Percentiles rank a stretch among this genome's conserved stretches.
Evolutionary conservation across 1,140 invertebrate species (phyloP).

Genomic region (Bathynomus jamesi): DNA sequence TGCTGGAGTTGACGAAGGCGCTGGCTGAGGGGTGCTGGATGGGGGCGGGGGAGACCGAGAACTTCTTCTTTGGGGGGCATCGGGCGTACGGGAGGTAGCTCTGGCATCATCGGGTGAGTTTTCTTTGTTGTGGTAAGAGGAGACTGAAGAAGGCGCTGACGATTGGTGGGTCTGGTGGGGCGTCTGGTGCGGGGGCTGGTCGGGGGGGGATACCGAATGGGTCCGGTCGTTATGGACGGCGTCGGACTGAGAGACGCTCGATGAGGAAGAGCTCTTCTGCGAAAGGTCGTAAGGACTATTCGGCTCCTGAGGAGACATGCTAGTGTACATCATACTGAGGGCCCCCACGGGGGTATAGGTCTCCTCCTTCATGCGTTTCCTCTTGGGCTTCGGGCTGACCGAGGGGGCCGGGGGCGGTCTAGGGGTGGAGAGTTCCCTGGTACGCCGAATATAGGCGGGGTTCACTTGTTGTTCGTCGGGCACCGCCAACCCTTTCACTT

Average conservation of each 20-base stretch:
- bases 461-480: conserved; percentile 30
- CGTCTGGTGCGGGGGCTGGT: conserved; percentile 7
- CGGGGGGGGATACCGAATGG: conserved; percentile 22
- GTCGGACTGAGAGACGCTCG: conserved; percentile 34
- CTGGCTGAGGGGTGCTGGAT: conserved; percentile 30
- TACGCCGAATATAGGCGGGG: conserved; percentile 9
- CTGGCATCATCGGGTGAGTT: conserved; percentile 25
- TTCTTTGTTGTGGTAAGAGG: conserved; percentile 21
- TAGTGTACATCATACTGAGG: conserved; percentile 24
- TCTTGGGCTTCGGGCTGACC: conserved; percentile 29
- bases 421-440: conserved; percentile 19
- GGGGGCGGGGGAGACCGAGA: background rate
- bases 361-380: conserved; percentile 24
- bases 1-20: conserved; percentile 22
- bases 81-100: background rate
- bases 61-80: background rate
- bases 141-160: conserved; percentile 5
- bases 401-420: conserved; percentile 30
- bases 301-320: conserved; percentile 28
- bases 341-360: conserved; percentile 22
- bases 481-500: conserved; percentile 40
- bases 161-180: conserved; percentile 6
- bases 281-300: conserved; percentile 36
- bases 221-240: conserved; percentile 24
- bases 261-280: conserved; percentile 30